Evolutionary conservation across 1,140 invertebrate species (phyloP), one percentile per base, ranked within the genome.

Genomic region (Aphis gossypii): DNA sequence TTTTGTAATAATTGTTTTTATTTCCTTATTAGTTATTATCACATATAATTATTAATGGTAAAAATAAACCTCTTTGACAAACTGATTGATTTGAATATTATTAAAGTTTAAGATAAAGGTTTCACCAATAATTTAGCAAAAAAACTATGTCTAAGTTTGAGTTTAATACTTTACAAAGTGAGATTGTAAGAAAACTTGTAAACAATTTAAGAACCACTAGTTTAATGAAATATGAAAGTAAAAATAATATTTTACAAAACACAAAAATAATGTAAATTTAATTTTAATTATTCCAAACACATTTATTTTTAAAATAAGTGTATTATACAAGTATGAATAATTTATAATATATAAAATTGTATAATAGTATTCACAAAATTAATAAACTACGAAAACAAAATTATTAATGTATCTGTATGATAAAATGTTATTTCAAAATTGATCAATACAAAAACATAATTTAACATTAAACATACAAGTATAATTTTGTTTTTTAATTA

Each of bases 401-500:
- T 38, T 35, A 90, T 90, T 90, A 9, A 44, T 23, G 6, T 68
- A 68, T 68, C 5, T 90, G 54, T 9, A 44, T 44, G 44, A 35
- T 90, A 60, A 44, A 90, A 68, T 90, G 60, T 90, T n/a, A 56
- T 14, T 56, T 90, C 54, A 68, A 90, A 56, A 84, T 56, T 46
- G 60, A 86, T 84, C n/a, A 86, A 44, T 93, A 93, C 92, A 93
- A 83, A 92, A 86, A 93, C 92, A 93, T 93, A 86, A 54, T 83
- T 93, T 6, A 86, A 93, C 82, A 93, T 93, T 93, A 82, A 93
- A 86, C 92, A 86, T 93, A 83, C 8, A 83, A 54, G 41, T 86
- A 93, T 86, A 56, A 86, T 93, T 93, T 84, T 86, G 82, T 86
- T 46, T 86, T 35, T 44, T 92, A 41, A 30, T 54, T 51, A 88